Evolutionary conservation across 2,113 vertebrate genomes (phyloP).

Genomic region (Gymnorhina tibicen): DNA sequence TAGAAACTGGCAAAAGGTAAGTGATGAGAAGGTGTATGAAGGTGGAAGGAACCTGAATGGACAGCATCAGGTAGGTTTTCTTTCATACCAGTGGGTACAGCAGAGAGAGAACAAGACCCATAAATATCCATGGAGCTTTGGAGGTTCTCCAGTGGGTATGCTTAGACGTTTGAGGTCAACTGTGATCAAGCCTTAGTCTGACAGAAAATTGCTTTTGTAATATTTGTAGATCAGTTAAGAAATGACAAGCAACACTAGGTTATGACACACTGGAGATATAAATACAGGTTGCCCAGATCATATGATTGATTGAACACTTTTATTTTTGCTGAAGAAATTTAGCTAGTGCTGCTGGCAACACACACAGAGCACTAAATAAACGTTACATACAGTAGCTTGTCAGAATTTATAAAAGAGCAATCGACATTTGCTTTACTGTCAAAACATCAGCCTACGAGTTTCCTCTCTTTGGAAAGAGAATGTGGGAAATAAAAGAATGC

Average conservation of each 20-base stretch:
- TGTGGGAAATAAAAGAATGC: neutral
- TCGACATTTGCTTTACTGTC: constrained; percentile 68
- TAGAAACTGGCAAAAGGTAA: neutral
- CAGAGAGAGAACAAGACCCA: neutral
- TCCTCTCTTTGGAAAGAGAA: constrained; percentile 45
- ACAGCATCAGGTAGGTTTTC: neutral
- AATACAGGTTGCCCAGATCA: constrained; percentile 21
- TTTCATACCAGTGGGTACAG: neutral
- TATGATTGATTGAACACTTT: constrained; percentile 26
- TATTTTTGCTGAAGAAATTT: constrained; percentile 44
- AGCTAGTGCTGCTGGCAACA: constrained; percentile 53
- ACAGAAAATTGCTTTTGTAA: constrained; percentile 67
- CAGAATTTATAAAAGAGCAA: constrained; percentile 66
- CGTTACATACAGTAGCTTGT: constrained; percentile 49
- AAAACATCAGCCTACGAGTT: constrained; percentile 65
- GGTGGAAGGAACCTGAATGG: neutral
- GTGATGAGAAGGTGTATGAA: neutral
- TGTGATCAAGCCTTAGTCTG: constrained; percentile 40
- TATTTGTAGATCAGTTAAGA: constrained; percentile 71
- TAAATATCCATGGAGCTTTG: constrained; percentile 3
- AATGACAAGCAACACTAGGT: constrained; percentile 62
- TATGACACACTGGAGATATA: constrained; percentile 49
- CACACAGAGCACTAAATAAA: constrained; percentile 53
- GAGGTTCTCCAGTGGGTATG: constrained; percentile 39
- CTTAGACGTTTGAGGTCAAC: constrained; percentile 61